These are phyloP conservation scores for Oreocharis arfaki DNA, from an alignment of 2,113 vertebrate species.

Conservation along the genomic window DNA sequence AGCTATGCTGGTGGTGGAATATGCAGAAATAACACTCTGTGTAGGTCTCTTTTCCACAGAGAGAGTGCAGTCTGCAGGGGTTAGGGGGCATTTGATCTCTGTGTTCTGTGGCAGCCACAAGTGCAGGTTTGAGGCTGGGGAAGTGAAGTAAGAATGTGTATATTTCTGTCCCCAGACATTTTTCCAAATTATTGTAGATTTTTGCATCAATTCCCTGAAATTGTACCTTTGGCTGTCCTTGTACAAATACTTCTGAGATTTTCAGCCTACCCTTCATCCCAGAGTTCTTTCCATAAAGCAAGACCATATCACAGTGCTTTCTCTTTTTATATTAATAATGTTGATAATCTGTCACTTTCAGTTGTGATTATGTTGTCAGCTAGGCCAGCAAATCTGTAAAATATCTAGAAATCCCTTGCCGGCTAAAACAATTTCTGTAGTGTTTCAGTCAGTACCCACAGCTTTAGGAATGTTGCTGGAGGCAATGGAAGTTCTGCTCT, in stretches of 20 bases:
- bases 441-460: slow-evolving; percentile 62
- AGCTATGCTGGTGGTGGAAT: background rate
- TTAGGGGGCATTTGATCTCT: background rate
- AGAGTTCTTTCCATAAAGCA: slow-evolving; percentile 50
- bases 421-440: slow-evolving; percentile 68
- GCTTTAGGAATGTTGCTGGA: slow-evolving; percentile 56
- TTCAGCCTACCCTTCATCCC: background rate
- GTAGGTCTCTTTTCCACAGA: background rate
- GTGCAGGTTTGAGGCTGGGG: background rate
- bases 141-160: background rate
- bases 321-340: slow-evolving; percentile 66
- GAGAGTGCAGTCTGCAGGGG: background rate
- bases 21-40: background rate
- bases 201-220: background rate
- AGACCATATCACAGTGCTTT: slow-evolving; percentile 48
- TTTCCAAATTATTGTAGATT: background rate
- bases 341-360: slow-evolving; percentile 74
- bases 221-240: background rate
- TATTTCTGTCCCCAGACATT: background rate
- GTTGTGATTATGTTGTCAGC: slow-evolving; percentile 76
- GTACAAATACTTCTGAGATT: slow-evolving; percentile 16
- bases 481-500: slow-evolving; percentile 52
- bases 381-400: slow-evolving; percentile 75
- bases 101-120: background rate
- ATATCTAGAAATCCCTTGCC: slow-evolving; percentile 68